Percentiles rank a stretch among this genome's conserved stretches.
These are phyloP conservation scores for Macroteleia sp. DNA, from an alignment of 2,888 invertebrate genomes.

Conservation along the genomic window DNA sequence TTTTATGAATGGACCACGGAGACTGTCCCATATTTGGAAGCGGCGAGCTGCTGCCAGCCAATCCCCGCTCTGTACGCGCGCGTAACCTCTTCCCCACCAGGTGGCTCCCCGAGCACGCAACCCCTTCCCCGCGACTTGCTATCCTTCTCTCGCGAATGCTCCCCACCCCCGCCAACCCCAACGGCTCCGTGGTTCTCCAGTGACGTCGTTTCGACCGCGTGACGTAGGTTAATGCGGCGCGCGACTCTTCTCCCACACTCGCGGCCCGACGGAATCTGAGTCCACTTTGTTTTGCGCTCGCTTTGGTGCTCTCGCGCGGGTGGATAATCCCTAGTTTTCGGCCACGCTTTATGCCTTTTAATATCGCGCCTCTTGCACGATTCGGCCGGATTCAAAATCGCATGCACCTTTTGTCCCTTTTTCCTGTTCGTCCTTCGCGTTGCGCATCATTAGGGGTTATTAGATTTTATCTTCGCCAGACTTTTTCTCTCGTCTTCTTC, in stretches of 20 bases:
- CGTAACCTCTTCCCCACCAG: slow-evolving; percentile 48
- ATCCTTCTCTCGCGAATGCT: background rate
- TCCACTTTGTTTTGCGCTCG: slow-evolving; percentile 19
- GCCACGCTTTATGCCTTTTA: slow-evolving; percentile 24
- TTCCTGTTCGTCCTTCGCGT: slow-evolving; percentile 2
- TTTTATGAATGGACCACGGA: slow-evolving; percentile 92
- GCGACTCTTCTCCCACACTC: slow-evolving; percentile 49
- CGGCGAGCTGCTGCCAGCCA: slow-evolving; percentile 86
- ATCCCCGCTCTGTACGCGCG: slow-evolving; percentile 82
- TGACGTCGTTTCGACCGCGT: slow-evolving; percentile 69
- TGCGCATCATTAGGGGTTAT: slow-evolving; percentile 34
- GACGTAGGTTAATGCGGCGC: slow-evolving; percentile 58
- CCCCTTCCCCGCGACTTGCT: slow-evolving; percentile 31
- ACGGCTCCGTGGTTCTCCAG: slow-evolving; percentile 70
- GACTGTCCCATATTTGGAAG: slow-evolving; percentile 93
- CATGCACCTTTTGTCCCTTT: slow-evolving; percentile 9
- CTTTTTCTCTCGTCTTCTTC: background rate
- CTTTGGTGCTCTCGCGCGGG: slow-evolving; percentile 17
- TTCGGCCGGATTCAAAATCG: slow-evolving; percentile 14
- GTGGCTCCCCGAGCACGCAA: slow-evolving; percentile 35
- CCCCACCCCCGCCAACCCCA: slow-evolving; percentile 18
- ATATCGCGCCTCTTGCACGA: slow-evolving; percentile 18
- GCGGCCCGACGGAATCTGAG: slow-evolving; percentile 23
- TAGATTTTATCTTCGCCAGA: slow-evolving; percentile 31
- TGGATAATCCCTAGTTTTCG: slow-evolving; percentile 33